These are phyloP conservation scores for Quadriops clusia DNA, from an alignment of 2,888 invertebrate genomes.

Conservation along the genomic window DNA sequence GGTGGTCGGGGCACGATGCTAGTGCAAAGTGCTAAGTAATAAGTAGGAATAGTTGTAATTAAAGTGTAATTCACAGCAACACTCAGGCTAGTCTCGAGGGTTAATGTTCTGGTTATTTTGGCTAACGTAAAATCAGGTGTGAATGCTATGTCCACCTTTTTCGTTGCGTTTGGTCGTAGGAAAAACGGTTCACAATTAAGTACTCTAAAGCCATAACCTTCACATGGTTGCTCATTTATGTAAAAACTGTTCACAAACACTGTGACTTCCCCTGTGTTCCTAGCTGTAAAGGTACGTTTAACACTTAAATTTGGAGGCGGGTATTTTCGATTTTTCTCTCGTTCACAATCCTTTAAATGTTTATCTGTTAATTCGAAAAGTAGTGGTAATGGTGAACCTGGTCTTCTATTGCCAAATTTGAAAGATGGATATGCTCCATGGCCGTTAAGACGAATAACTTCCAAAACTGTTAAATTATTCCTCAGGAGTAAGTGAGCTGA, in stretches of 20 bases:
- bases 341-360: constrained; percentile 46
- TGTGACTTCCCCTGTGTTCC: constrained; percentile 86
- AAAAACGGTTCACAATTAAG: constrained; percentile 62
- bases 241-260: constrained; percentile 58
- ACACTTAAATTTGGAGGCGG: constrained; percentile 56
- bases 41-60: constrained; percentile 48
- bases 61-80: constrained; percentile 55
- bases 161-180: constrained; percentile 58
- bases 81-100: constrained; percentile 49
- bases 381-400: constrained; percentile 63
- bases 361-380: constrained; percentile 63
- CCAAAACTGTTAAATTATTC: constrained; percentile 88
- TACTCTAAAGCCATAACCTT: constrained; percentile 66
- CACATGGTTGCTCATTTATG: constrained; percentile 56
- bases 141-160: constrained; percentile 73
- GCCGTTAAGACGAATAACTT: constrained; percentile 71
- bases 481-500: constrained; percentile 49
- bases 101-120: constrained; percentile 52
- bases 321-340: constrained; percentile 28
- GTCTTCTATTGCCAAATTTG: constrained; percentile 76
- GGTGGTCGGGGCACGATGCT: constrained; percentile 56
- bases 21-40: constrained; percentile 57
- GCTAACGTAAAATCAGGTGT: constrained; percentile 79
- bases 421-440: constrained; percentile 79
- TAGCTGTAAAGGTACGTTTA: constrained; percentile 69